Base-by-base conservation (phyloP, 2,113 vertebrate species). In the Ivindomyrus marchei region DNA sequence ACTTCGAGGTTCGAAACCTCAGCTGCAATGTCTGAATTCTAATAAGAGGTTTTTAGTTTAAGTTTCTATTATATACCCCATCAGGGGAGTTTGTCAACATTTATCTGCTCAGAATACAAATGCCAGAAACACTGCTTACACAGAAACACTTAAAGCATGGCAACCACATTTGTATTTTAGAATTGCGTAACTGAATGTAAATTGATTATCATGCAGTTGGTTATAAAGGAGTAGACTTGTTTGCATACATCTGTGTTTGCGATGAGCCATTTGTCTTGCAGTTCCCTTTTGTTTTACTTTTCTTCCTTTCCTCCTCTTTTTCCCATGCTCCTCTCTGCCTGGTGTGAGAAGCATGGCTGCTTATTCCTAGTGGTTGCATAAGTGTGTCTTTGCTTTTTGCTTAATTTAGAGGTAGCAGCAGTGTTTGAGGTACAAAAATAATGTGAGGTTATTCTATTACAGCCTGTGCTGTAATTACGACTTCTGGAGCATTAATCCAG, bases 21-120 rank as follows among this genome's bases (percentile, higher is more conserved):
- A 96, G 97, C 96, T 96, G 95, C 92, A 96, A 93, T 92, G 90
- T 93, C 94, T 89, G 94, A 95, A 97, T 97, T 94, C 95, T 95
- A 96, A 96, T 95, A 92, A 96, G 94, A 93, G 94, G 90, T 94
- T 93, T 92, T 93, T 89, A 47, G 46, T 47, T 47, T 47, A 47
- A 47, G 93, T 95, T 96, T 96, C 96, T 97, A 9, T 47, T 47
- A 47, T 47, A 9, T 47, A 47, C 46, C 46, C 46, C 46, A 9
- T 9, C 46, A 49, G 10, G 47, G 47, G 47, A 10, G 47, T 49
- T 46, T 49, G 47, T 49, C 9, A 11, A 10, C 47, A 49, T 10
- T 49, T 49, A 8, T 49, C 47, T 49, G 47, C 47, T 49, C 47
- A 49, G 47, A 49, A 10, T 49, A 49, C 47, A 49, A 49, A 49